Evolutionary conservation across 2,797 vertebrate genomes (phyloP).

Genomic region (Fistularia tabacaria): DNA sequence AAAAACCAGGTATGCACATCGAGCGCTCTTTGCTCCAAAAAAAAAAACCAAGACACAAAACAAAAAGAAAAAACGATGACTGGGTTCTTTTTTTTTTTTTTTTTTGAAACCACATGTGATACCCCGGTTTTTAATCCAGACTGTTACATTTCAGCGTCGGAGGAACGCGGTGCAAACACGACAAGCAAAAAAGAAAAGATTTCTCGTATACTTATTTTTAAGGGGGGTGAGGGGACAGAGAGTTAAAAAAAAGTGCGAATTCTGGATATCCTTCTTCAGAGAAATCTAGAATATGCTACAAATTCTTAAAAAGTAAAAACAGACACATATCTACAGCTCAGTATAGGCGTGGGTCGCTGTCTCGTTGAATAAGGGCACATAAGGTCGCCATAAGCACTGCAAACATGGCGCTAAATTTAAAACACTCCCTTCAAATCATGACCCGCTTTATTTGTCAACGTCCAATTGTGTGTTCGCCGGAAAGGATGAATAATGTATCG

Average conservation of each 20-base stretch:
- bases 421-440: slow-evolving; percentile 27
- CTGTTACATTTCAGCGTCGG: slow-evolving; percentile 57
- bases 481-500: slow-evolving; percentile 26
- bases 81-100: slow-evolving; percentile 39
- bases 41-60: not conserved
- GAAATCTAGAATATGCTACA: slow-evolving; percentile 78
- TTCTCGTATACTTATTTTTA: slow-evolving; percentile 73
- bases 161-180: slow-evolving; percentile 59
- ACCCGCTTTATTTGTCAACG: slow-evolving; percentile 25
- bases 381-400: slow-evolving; percentile 71
- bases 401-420: slow-evolving; percentile 30
- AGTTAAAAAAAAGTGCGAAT: slow-evolving; percentile 65
- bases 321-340: slow-evolving; percentile 72
- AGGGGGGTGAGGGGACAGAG: slow-evolving; percentile 55
- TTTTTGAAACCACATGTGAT: slow-evolving; percentile 54
- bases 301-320: slow-evolving; percentile 68
- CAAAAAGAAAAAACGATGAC: slow-evolving; percentile 48
- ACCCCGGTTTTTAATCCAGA: slow-evolving; percentile 55
- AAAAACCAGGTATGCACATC: slow-evolving; percentile 66
- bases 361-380: slow-evolving; percentile 70
- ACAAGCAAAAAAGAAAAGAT: slow-evolving; percentile 71
- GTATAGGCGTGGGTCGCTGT: slow-evolving; percentile 66
- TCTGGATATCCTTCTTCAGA: slow-evolving; percentile 76
- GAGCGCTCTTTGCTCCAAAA: slow-evolving; percentile 41
- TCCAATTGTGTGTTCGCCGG: slow-evolving; percentile 42